phyloP scores from a whole-genome alignment of 1,140 invertebrate species.

The Drosophila athabasca region DNA sequence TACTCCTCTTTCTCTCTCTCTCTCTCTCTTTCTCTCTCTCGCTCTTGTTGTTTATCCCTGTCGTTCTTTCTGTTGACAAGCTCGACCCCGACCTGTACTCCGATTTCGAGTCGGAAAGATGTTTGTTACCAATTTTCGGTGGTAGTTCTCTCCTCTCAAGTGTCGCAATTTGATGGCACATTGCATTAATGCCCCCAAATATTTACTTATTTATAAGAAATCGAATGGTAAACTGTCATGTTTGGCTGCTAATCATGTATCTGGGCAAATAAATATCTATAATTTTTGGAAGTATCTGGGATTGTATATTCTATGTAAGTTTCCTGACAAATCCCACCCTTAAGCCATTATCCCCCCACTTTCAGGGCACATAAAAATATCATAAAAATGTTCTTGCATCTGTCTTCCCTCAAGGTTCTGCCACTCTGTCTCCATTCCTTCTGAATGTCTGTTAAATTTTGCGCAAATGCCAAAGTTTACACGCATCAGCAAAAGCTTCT shows the following conservation, averaged over 20 bases:
- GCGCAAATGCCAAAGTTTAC: slow-evolving; percentile 59
- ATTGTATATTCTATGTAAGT: too few relatives aligned
- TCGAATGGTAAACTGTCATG: background rate
- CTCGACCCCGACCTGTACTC: slow-evolving; percentile 7
- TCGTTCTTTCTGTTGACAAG: slow-evolving; percentile 20
- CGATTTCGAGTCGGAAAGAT: background rate
- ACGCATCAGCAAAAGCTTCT: slow-evolving; percentile 50
- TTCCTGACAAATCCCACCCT: background rate
- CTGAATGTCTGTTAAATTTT: slow-evolving; percentile 56
- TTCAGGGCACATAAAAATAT: slow-evolving; percentile 33
- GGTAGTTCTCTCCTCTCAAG: slow-evolving; percentile 35
- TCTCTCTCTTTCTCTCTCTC: background rate
- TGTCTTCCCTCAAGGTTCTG: slow-evolving; percentile 19
- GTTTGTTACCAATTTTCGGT: slow-evolving; percentile 15
- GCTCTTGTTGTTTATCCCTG: slow-evolving; percentile 5
- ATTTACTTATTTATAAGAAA: slow-evolving; percentile 59
- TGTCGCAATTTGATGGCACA: too few relatives aligned
- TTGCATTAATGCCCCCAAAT: slow-evolving; percentile 55
- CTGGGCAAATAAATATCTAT: too few relatives aligned
- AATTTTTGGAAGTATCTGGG: too few relatives aligned
- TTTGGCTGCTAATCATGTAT: too few relatives aligned
- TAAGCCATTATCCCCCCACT: slow-evolving; percentile 13
- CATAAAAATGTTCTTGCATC: slow-evolving; percentile 30
- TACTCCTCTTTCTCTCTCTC: slow-evolving; percentile 5
- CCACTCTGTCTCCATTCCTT: slow-evolving; percentile 2